These are phyloP conservation scores for Drosophila watanabei DNA, from an alignment of 1,140 invertebrate species.

Conservation along the genomic window DNA sequence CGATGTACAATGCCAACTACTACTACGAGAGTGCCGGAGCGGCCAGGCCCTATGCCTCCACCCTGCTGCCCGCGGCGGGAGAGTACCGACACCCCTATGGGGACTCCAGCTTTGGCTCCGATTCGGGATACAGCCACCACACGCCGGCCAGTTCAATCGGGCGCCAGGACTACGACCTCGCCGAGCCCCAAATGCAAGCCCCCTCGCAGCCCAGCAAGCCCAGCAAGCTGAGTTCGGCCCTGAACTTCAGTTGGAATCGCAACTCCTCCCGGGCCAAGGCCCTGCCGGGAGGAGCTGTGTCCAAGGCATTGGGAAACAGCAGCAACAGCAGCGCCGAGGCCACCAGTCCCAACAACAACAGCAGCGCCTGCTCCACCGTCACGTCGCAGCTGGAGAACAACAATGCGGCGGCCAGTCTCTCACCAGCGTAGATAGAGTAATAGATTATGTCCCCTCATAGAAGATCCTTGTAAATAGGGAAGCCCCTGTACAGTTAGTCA, in stretches of 20 bases:
- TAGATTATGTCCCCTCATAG: not conserved
- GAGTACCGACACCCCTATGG: constrained; percentile 77
- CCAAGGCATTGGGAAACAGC: constrained; percentile 30
- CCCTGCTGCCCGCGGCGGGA: constrained; percentile 49
- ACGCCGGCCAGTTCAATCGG: constrained; percentile 86
- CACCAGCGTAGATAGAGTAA: constrained; percentile 58
- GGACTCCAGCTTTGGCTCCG: constrained; percentile 88
- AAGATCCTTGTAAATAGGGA: constrained; percentile 49
- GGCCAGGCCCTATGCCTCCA: constrained; percentile 62
- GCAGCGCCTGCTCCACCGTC: constrained; percentile 73
- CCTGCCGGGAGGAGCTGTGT: constrained; percentile 8
- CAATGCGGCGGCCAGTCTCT: constrained; percentile 51
- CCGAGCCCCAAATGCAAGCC: constrained; percentile 48
- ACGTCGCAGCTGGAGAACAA: constrained; percentile 72
- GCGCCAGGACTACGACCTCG: constrained; percentile 74
- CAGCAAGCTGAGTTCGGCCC: constrained; percentile 68
- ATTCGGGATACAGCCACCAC: constrained; percentile 90
- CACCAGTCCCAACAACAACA: constrained; percentile 80
- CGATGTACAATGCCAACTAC: constrained; percentile 89
- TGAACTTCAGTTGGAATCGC: constrained; percentile 80
- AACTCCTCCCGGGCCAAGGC: constrained; percentile 37
- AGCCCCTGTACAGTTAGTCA: constrained; percentile 67
- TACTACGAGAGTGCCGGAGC: constrained; percentile 88
- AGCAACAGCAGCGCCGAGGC: constrained; percentile 54
- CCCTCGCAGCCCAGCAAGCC: constrained; percentile 48